phyloP scores from a whole-genome alignment of 2,797 vertebrate genomes.

The Centroberyx gerrardi region DNA sequence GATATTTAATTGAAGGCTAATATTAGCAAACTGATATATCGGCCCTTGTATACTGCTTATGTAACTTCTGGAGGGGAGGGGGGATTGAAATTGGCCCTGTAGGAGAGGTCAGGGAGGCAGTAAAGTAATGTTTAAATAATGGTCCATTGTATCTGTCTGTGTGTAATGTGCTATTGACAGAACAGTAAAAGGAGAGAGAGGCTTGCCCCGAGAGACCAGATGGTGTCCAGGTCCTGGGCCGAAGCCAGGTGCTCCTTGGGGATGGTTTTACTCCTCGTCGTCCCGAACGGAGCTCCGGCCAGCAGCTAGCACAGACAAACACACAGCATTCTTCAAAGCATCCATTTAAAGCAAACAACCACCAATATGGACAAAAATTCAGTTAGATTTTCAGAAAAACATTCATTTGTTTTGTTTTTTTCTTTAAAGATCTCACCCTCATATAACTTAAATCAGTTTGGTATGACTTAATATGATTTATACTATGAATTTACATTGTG shows the following conservation, averaged over 20 bases:
- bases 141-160: constrained; percentile 17
- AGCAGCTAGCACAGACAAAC: constrained; percentile 86
- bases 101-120: constrained; percentile 29
- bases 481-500: too few species aligned
- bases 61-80: neutral
- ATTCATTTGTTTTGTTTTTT: too few species aligned
- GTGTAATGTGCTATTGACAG: constrained; percentile 48
- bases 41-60: neutral
- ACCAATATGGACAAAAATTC: too few species aligned
- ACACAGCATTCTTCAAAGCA: neutral
- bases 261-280: constrained; percentile 93
- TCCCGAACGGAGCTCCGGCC: constrained; percentile 94
- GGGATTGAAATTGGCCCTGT: neutral
- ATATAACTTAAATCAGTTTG: too few species aligned
- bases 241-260: constrained; percentile 90
- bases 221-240: constrained; percentile 97
- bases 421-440: too few species aligned
- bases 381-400: too few species aligned
- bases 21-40: too few species aligned
- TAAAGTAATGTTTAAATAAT: constrained; percentile 45
- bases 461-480: too few species aligned
- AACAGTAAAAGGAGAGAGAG: constrained; percentile 52
- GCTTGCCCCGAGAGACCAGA: constrained; percentile 98
- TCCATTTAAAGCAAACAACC: neutral
- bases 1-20: too few species aligned